A percentile compares a stretch with the other conserved stretches of the same genome.
Conservation (phyloP, 2,888 invertebrate genomes). For the Aporophyla nigra region DNA sequence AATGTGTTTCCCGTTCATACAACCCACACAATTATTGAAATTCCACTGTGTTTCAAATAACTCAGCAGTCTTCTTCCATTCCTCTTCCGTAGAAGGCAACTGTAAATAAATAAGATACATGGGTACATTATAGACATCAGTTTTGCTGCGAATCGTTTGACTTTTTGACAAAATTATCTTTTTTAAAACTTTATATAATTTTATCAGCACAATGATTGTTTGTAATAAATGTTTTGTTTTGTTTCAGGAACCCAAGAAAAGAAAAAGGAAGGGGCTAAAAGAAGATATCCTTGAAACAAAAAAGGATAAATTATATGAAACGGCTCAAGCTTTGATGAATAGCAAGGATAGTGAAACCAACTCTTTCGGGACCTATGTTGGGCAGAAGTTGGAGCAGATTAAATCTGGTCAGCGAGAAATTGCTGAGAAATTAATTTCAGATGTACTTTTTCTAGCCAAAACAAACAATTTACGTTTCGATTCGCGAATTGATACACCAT, state of each 20-base stretch:
- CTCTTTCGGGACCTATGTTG: slow-evolving; percentile 26
- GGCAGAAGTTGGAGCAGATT: slow-evolving; percentile 19
- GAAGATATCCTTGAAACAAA: slow-evolving; percentile 1
- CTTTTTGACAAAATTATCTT: no score
- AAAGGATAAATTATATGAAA: slow-evolving; percentile 10
- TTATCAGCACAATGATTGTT: no score
- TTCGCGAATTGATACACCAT: slow-evolving; percentile 3
- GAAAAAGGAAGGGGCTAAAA: not conserved
- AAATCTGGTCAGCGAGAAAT: slow-evolving; percentile 9
- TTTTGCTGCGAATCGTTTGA: no score
- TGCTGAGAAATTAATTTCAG: slow-evolving; percentile 36
- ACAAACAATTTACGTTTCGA: slow-evolving; percentile 15
- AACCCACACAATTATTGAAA: slow-evolving; percentile 56
- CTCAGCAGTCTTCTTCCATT: slow-evolving; percentile 38
- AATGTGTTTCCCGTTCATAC: slow-evolving; percentile 63
- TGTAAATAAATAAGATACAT: slow-evolving; percentile 33
- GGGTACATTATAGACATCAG: no score
- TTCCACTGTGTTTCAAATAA: slow-evolving; percentile 59
- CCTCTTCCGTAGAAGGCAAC: slow-evolving; percentile 51
- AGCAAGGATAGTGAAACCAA: slow-evolving; percentile 17
- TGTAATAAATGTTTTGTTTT: no score
- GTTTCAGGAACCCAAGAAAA: slow-evolving; percentile 17
- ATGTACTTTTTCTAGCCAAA: slow-evolving; percentile 32
- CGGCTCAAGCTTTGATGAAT: slow-evolving; percentile 7
- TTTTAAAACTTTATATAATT: no score